Base-by-base conservation (phyloP, 2,888 invertebrate genomes). In the Cosmia trapezina region DNA sequence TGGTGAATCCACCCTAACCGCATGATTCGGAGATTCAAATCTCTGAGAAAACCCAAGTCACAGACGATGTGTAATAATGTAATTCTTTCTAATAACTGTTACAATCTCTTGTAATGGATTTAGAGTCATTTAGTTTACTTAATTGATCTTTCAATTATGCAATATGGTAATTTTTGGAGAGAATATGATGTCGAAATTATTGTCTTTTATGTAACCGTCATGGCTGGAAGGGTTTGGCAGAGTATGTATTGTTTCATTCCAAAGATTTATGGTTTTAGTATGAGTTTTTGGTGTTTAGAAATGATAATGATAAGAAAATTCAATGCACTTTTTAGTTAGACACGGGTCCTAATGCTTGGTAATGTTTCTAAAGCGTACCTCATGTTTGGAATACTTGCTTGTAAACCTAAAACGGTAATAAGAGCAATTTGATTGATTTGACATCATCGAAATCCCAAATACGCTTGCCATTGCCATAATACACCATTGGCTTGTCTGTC, bases 131-230 rank as follows among this genome's bases (percentile, higher is more conserved):
- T 51, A 59, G 72, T 77, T 69, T 37, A 33, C 65, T 76, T 83
- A 85, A 85, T 84, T 86, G 85, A 77, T 78, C 65, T 75, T 73
- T 64, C 76, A 77, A 73, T 85, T 78, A 84, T 63, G 81, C 68
- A 83, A 82, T 83, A 83, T 83, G 76, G 80, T 81, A 83, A 83
- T 81, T 80, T 67, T 64, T 64, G 2, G n/a, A 56, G 49, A 68
- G 62, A 77, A 78, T 56, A 45, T 57, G n/a, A 65, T 57, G 68
- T 82, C 37, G 65, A 45, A 67, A 82, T 74, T n/a, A 70, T 66
- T 64, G 45, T 62, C 5, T 60, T 47, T 73, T 83, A 80, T 59
- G 37, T 80, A 75, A 83, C 49, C 67, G 75, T 75, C 68, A 83
- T 51, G 65, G 12, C 51, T 60, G 65, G 47, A 70, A 83, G 80